A percentile compares a stretch with the other conserved stretches of the same genome.
phyloP scores from a whole-genome alignment of 2,888 invertebrate species.

The Hydrotaea cyrtoneurina region DNA sequence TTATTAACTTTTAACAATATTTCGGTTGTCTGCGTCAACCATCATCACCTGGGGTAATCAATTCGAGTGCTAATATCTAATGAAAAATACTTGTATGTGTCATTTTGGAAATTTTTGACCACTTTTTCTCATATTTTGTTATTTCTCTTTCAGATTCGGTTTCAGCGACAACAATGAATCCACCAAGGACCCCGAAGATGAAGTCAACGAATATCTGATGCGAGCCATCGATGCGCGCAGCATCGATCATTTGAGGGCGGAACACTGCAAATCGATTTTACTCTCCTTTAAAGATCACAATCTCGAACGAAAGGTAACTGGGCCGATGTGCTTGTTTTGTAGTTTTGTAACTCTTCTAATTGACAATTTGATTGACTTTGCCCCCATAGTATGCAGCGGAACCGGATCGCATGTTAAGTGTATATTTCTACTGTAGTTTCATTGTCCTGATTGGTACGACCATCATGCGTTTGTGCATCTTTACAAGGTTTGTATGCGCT shows the following conservation, averaged over 20 bases:
- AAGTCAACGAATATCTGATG: conserved; percentile 97
- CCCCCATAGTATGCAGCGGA: conserved; percentile 88
- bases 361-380: not conserved
- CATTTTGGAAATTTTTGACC: no score
- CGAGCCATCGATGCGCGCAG: conserved; percentile 97
- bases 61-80: no score
- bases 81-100: no score
- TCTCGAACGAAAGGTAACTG: conserved; percentile 89
- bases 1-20: no score
- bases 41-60: no score
- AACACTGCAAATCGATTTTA: conserved; percentile 93
- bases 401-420: conserved; percentile 91
- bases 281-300: conserved; percentile 91
- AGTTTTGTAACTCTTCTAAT: not conserved
- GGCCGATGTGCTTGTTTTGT: no score
- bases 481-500: conserved; percentile 85
- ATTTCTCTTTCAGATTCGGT: conserved; percentile 83
- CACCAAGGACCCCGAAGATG: conserved; percentile 91
- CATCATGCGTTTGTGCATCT: conserved; percentile 86
- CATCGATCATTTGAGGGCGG: conserved; percentile 92
- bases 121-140: no score
- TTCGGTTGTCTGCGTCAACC: no score
- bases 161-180: conserved; percentile 86
- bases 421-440: conserved; percentile 92
- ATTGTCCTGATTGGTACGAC: conserved; percentile 87